Evolutionary conservation across 2,113 vertebrate species (phyloP).

Genomic region (Odocoileus virginianus): DNA sequence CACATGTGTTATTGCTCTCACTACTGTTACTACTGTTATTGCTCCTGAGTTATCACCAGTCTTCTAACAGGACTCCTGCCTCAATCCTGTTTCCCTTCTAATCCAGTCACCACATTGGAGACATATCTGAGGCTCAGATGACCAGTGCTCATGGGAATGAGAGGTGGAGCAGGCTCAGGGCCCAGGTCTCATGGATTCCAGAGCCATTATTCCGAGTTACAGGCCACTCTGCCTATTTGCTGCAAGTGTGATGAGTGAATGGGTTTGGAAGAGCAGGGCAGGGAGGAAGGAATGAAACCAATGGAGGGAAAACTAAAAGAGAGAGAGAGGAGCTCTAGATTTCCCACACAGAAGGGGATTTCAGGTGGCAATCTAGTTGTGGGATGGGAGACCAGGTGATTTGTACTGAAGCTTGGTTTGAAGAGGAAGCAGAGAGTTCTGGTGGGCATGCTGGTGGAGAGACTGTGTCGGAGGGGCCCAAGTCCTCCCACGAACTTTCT

Average conservation of each 20-base stretch:
- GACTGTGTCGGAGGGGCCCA: neutral
- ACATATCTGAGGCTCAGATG: accelerated
- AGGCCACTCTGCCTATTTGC: neutral
- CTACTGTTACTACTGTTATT: no score
- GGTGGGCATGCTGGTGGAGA: neutral
- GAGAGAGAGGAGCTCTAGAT: neutral
- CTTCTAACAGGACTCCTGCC: neutral
- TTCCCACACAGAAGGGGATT: neutral
- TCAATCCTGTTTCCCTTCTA: neutral
- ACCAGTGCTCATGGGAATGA: accelerated
- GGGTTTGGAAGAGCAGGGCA: neutral
- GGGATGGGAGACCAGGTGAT: accelerated
- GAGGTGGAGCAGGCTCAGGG: neutral
- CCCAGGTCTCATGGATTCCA: neutral
- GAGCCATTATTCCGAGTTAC: neutral
- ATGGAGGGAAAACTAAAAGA: neutral
- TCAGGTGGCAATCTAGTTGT: neutral
- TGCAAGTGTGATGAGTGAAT: neutral
- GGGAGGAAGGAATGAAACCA: neutral
- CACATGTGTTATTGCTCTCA: neutral
- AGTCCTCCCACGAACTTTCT: neutral
- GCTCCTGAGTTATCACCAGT: neutral
- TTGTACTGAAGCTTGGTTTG: neutral
- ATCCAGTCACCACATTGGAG: neutral
- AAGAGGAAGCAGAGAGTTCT: neutral